Evolutionary conservation across 2,113 vertebrate genomes (phyloP).

Genomic region (Passer montanus): DNA sequence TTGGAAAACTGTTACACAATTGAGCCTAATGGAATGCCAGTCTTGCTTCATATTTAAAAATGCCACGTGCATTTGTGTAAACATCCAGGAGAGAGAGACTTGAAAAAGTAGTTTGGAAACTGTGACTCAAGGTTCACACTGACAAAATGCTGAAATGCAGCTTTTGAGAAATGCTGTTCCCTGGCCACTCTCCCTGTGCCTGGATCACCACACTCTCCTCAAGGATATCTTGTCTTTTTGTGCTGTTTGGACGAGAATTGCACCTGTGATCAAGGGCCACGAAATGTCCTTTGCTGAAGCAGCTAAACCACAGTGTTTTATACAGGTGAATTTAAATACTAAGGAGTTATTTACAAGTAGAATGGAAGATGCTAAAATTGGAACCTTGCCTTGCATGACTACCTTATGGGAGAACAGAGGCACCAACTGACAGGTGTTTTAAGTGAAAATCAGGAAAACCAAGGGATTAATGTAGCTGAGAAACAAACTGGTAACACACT

Average conservation of each 20-base stretch:
- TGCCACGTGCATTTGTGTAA: background rate
- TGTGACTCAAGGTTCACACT: accelerated
- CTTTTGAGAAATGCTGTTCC: background rate
- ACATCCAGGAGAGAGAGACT: background rate
- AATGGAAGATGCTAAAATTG: background rate
- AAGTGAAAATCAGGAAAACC: background rate
- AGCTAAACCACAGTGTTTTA: background rate
- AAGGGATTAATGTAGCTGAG: background rate
- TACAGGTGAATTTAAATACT: background rate
- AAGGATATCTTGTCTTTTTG: background rate
- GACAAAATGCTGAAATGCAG: background rate
- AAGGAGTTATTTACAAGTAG: background rate
- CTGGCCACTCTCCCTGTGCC: background rate
- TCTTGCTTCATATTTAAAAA: background rate
- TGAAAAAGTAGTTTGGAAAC: background rate
- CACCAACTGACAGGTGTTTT: background rate
- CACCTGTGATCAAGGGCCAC: background rate
- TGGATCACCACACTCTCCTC: background rate
- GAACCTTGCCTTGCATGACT: background rate
- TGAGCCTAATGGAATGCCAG: background rate
- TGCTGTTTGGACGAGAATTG: background rate
- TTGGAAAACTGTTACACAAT: background rate
- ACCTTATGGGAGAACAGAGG: background rate
- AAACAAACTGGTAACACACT: background rate
- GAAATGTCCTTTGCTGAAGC: background rate